These are phyloP conservation scores for Cephus cinctus DNA, from an alignment of 1,140 invertebrate species.

Conservation along the genomic window DNA sequence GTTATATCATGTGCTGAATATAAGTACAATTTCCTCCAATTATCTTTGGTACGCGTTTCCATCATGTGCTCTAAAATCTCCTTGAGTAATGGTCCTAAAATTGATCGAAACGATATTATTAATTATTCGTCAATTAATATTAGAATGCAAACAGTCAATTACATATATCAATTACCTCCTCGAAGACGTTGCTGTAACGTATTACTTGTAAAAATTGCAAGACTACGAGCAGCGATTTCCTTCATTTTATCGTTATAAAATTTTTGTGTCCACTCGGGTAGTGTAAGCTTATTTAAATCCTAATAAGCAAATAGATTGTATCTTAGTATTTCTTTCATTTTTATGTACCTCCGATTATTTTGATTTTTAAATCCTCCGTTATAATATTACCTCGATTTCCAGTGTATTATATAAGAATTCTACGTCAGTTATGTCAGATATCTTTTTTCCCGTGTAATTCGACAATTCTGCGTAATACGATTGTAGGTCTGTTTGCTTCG, in stretches of 20 bases:
- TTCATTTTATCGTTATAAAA: conserved; percentile 70
- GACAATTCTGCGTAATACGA: conserved; percentile 64
- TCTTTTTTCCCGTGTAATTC: conserved; percentile 65
- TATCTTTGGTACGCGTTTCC: conserved; percentile 27
- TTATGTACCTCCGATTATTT: not conserved
- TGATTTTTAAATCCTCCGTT: too few relatives aligned
- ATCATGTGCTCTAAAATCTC: conserved; percentile 49
- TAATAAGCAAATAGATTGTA: conserved; percentile 16
- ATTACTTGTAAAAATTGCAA: conserved; percentile 70
- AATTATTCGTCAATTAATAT: conserved; percentile 9
- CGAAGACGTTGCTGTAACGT: conserved; percentile 70
- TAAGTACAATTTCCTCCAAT: conserved; percentile 57
- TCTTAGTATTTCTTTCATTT: conserved; percentile 4
- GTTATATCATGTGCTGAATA: conserved; percentile 76
- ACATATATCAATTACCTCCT: conserved; percentile 57
- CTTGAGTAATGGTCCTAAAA: conserved; percentile 47
- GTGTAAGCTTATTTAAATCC: conserved; percentile 60
- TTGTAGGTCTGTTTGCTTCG: conserved; percentile 11
- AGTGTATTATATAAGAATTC: conserved; percentile 75
- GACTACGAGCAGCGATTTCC: conserved; percentile 65
- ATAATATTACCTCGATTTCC: conserved; percentile 64
- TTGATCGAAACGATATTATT: conserved; percentile 25
- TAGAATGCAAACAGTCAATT: conserved; percentile 18
- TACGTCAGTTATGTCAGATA: conserved; percentile 65
- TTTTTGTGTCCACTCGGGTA: conserved; percentile 72